Conservation (phyloP, 2,113 vertebrate genomes). For the Neofelis nebulosa region DNA sequence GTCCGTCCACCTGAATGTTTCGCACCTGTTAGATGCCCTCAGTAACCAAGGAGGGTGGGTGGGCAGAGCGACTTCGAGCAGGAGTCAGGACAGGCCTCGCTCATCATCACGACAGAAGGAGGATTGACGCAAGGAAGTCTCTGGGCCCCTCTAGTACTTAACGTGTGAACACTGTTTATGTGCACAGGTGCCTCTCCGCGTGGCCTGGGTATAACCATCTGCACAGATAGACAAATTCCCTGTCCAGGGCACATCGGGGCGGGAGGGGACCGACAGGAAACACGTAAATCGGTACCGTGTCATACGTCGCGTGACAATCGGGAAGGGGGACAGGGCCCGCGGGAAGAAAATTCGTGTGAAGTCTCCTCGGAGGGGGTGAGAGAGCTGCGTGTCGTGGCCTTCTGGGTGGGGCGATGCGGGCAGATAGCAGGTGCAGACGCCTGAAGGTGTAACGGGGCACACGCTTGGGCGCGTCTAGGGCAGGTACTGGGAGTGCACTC, state of each 20-base stretch:
- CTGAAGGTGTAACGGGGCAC: rapidly evolving
- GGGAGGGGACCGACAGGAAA: neutral
- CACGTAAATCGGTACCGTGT: rapidly evolving
- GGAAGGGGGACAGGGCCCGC: rapidly evolving
- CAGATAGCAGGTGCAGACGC: neutral
- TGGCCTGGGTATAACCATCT: neutral
- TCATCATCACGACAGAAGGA: rapidly evolving
- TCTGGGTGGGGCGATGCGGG: neutral
- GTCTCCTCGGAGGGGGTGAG: rapidly evolving
- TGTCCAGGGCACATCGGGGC: too few species aligned
- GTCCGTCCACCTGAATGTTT: rapidly evolving
- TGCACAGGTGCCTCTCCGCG: too few species aligned
- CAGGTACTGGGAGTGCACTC: neutral
- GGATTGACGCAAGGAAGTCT: rapidly evolving
- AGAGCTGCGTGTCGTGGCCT: rapidly evolving
- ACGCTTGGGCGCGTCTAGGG: neutral
- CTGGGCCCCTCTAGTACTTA: rapidly evolving
- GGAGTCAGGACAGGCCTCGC: too few species aligned
- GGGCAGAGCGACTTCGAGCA: neutral
- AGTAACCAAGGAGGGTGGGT: rapidly evolving
- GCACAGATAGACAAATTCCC: neutral
- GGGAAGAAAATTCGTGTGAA: neutral
- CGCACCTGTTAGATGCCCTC: rapidly evolving
- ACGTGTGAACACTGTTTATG: too few species aligned
- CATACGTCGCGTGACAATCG: rapidly evolving